phyloP scores from a whole-genome alignment of 1,140 invertebrate genomes.

The Bactericera cockerelli region DNA sequence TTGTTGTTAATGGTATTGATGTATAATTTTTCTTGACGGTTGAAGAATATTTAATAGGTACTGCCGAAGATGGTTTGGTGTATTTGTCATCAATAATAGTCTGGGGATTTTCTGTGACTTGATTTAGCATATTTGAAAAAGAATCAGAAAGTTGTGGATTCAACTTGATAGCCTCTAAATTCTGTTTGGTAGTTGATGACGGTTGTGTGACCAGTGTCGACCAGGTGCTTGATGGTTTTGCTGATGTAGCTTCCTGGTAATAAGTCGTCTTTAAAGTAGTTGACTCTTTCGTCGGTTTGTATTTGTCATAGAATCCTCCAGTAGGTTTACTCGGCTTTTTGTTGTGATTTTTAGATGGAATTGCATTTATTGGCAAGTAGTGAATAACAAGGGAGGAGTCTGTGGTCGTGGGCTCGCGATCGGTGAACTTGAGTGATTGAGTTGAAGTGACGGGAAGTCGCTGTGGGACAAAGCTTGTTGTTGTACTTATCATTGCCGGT shows the following conservation, averaged over 20 bases:
- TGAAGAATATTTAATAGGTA: background rate
- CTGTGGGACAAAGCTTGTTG: background rate
- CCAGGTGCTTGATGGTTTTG: slow-evolving; percentile 1
- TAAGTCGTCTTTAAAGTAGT: background rate
- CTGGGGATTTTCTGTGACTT: slow-evolving; percentile 19
- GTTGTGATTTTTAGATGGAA: background rate
- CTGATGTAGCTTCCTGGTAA: background rate
- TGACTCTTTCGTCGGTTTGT: background rate
- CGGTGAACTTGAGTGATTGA: background rate
- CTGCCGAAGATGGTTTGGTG: background rate
- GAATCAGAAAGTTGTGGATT: slow-evolving; percentile 21
- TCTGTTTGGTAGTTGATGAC: background rate
- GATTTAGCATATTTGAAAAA: slow-evolving; percentile 21
- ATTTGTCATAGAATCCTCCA: background rate
- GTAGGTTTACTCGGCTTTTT: background rate
- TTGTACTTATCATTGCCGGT: background rate
- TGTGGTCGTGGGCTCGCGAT: background rate
- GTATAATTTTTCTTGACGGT: slow-evolving; percentile 1
- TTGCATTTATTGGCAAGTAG: slow-evolving; percentile 8
- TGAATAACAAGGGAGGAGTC: background rate
- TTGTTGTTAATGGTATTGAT: background rate
- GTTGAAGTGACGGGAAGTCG: background rate
- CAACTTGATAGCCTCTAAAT: background rate
- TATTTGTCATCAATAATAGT: background rate
- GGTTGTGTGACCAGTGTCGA: background rate